phyloP scores from a whole-genome alignment of 2,888 invertebrate species.

The Teleogryllus oceanicus region DNA sequence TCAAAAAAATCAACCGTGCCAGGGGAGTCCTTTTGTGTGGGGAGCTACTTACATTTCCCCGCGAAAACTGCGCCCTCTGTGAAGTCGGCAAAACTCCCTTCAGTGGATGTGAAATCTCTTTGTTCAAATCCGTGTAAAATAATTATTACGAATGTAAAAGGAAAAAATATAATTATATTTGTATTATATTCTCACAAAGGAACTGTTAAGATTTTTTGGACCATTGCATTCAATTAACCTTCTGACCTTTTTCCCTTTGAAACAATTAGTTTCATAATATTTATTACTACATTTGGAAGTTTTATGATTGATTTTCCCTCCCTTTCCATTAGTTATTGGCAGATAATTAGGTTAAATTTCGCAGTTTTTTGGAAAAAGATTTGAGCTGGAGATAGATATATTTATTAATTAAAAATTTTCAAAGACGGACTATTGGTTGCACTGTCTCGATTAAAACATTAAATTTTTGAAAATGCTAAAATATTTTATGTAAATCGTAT shows the following conservation, averaged over 20 bases:
- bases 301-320: too few species aligned
- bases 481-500: too few species aligned
- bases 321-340: too few species aligned
- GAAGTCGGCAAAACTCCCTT: not conserved
- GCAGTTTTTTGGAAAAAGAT: too few species aligned
- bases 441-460: too few species aligned
- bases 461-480: too few species aligned
- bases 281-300: too few species aligned
- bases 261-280: too few species aligned
- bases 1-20: not conserved
- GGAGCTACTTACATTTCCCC: not conserved
- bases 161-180: slow-evolving; percentile 11
- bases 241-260: not conserved
- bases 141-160: slow-evolving; percentile 4
- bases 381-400: too few species aligned
- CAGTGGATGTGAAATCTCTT: not conserved
- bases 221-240: not conserved
- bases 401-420: too few species aligned
- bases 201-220: not conserved
- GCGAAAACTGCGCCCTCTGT: not conserved
- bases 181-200: not conserved
- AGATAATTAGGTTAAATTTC: too few species aligned
- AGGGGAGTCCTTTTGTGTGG: slow-evolving; percentile 18
- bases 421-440: too few species aligned
- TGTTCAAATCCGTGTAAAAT: not conserved